Evolutionary conservation across 2,113 vertebrate genomes (phyloP), one percentile per base, ranked within the genome.

Genomic region (Mus spicilegus): DNA sequence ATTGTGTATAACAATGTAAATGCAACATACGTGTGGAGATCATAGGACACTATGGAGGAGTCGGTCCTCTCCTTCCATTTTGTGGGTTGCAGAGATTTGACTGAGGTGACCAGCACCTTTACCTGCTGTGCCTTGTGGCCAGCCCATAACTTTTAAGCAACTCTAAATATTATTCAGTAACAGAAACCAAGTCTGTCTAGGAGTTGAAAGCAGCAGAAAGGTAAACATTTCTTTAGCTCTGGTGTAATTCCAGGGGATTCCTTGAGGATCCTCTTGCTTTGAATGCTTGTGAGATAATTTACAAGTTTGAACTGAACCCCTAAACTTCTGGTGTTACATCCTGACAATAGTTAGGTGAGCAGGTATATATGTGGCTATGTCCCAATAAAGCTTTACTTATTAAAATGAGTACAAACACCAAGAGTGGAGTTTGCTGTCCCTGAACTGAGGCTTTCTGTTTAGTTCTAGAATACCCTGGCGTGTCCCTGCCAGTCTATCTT

Each of bases 341-440:
- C 81, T 75, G 80, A 46, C 3, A 11, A 16, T 30, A 16, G 1
- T 0, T 22, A 67, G 61, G 36, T 54, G 17, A 54, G 58, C 22
- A 2, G n/a, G n/a, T 11, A 2, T 87, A 24, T 36, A 16, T 54
- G 28, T 56, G 56, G 17, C 63, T 30, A 4, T 61, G n/a, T 63
- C 63, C 75, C 75, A 84, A 49, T 75, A 73, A 96, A 90, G 22
- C 69, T 54, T 91, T 82, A 78, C 87, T 96, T 90, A 90, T 46
- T 72, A 67, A 92, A 93, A 58, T 24, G 54, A 39, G 19, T 17
- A 42, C 46, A 93, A 76, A 54, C 17, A 36, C 73, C 81, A 30
- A 69, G 49, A 81, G 3, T 69, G 80, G 12, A 88, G 72, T 78
- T 91, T 63, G 65, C 16, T 61, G 46, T 61, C 28, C 63, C 13